Evolutionary conservation across 2,888 invertebrate species (phyloP), one percentile per base, ranked within the genome.

Genomic region (Stenodema calcarata): DNA sequence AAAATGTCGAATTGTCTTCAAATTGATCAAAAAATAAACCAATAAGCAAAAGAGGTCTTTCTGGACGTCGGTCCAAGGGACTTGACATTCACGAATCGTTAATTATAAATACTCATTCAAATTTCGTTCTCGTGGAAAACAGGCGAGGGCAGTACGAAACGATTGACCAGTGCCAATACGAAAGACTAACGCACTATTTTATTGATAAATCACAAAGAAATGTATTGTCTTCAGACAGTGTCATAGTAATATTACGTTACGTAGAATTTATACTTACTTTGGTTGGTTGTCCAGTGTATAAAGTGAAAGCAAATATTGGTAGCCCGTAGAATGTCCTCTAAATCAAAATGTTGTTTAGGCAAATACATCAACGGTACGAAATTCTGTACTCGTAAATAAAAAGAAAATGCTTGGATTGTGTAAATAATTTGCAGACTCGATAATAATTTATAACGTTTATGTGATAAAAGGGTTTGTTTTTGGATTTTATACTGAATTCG

Each of bases 391-490:
- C 18, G 23, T 23, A 62, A 27, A 23, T 62, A 62, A 23, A 11
- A 23, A n/a, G n/a, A n/a, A 23, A 62, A 23, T 23, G 27, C 27
- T n/a, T 23, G 23, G 62, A 23, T 62, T 62, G 23, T 62, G 62
- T 62, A 62, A 23, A 62, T 62, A 62, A 23, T 62, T 62, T 23
- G 6, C 62, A 62, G 1, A 0, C 18, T 62, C 11, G 62, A 62
- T 62, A 23, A 62, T 62, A 62, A 23, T 62, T 62, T 62, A 62
- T 73, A 16, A 73, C 35, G n/a, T 73, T 73, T 73, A 30, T 73
- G 73, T 73, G 73, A 73, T 73, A 73, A 35, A 73, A 73, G 35
- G 73, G 30, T 73, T 41, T 73, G 73, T 73, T n/a, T n/a, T 73
- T 73, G 62, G 23, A 23, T 62, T 62, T 23, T 62, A 18, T 62